Evolutionary conservation across 2,113 vertebrate genomes (phyloP), one percentile per base, ranked within the genome.

Genomic region (Caloenas nicobarica): DNA sequence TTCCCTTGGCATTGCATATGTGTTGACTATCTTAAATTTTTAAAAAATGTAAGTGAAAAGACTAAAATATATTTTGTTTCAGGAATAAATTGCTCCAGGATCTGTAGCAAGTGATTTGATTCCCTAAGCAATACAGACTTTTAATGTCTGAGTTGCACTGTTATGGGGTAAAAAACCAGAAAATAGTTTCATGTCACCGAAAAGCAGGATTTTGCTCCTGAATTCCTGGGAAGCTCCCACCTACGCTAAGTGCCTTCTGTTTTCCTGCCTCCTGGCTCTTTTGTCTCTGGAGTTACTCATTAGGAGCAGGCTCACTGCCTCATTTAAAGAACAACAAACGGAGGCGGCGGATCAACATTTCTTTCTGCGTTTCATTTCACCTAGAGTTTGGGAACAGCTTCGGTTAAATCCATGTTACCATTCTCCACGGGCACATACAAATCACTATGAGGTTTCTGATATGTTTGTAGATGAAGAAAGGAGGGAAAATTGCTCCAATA

Each of bases 161-260:
- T 94, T 70, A 93, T 62, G 36, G 58, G 81, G 28, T 83, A 70
- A 88, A 94, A 93, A 66, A 64, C 91, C 57, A 87, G 79, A 88
- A 83, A 62, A 83, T 44, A 68, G 34, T 92, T 93, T 93, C 65
- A 94, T 53, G 65, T 93, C 61, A 61, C 28, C 84, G 66, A 90
- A 95, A 70, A 95, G 53, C 56, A 95, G 65, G 78, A 73, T 91
- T 95, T 97, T 95, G 50, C 68, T 95, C 85, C 54, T 68, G 80
- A 81, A 94, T 92, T 94, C 90, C 82, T 91, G 66, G 69, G 51
- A 90, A 95, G 17, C 93, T 91, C 88, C 80, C 73, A 62, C 54
- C 79, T 64, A 51, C 88, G 60, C 40, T 91, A 72, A 61, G 46
- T 71, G 65, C 82, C 38, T 66, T 88, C 68, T 78, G n/a, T 85